Percentiles rank a stretch among this genome's conserved stretches.
These are phyloP conservation scores for Schlechtendalia chinensis DNA, from an alignment of 1,140 invertebrate species.

Conservation along the genomic window DNA sequence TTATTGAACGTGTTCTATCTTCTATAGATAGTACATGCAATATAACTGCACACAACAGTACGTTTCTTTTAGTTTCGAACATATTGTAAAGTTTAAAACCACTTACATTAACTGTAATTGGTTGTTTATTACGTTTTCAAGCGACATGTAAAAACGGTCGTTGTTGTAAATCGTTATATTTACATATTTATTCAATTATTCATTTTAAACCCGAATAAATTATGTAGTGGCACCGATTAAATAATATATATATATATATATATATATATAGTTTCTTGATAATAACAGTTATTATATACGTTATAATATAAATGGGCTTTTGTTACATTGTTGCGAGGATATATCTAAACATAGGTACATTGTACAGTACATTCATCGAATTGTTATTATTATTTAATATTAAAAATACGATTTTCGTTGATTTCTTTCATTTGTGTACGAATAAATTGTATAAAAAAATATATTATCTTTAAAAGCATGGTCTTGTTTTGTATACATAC, in stretches of 20 bases:
- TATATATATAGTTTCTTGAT: no score
- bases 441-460: neutral
- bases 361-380: neutral
- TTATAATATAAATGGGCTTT: neutral
- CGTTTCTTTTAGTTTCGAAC: no score
- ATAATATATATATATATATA: slow-evolving; percentile 1
- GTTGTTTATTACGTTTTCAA: neutral
- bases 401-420: neutral
- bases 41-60: no score
- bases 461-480: neutral
- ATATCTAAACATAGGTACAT: neutral
- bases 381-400: slow-evolving; percentile 6
- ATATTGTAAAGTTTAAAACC: neutral
- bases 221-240: slow-evolving; percentile 1
- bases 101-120: neutral
- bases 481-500: neutral
- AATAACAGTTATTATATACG: slow-evolving; percentile 19
- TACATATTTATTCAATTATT: slow-evolving; percentile 33
- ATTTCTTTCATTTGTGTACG: slow-evolving; percentile 1
- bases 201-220: slow-evolving; percentile 6
- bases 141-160: neutral
- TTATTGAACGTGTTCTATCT: neutral
- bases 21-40: no score
- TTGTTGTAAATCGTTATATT: slow-evolving; percentile 13
- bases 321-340: neutral